Evolutionary conservation across 2,888 invertebrate genomes (phyloP), one percentile per base, ranked within the genome.

Genomic region (Drosophila picticornis): DNA sequence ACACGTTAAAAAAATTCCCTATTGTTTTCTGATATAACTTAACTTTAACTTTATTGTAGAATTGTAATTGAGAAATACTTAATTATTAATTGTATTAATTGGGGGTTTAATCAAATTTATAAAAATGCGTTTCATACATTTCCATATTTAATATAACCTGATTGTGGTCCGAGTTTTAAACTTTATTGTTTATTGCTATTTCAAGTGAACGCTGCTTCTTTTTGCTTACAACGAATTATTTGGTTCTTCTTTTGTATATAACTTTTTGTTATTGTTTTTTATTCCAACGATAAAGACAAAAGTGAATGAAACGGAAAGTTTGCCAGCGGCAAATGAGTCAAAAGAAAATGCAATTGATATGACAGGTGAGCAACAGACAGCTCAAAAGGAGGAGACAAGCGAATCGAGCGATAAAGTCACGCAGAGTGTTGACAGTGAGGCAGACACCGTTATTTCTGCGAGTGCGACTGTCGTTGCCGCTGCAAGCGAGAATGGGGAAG

Each of bases 271-370:
- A 50, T 40, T 74, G 53, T 68, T 51, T 63, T 61, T 73, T 57
- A 40, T 75, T 53, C 36, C 5, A 46, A 55, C 19, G 25, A 52
- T 56, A 32, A 74, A 74, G 72, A 70, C 64, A 25, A 75, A 67
- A 48, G 27, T 51, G 16, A 69, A 50, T 63, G 66, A 63, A 60
- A 50, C 56, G 29, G 75, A 70, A 46, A 53, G 13, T 46, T n/a
- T 56, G 22, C 32, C 48, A 48, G 19, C 48, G 53, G 73, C 46
- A 34, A 64, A 52, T 50, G 52, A 36, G 40, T 46, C 29, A 11
- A 59, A 63, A 31, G 72, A 64, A 53, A 78, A 52, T 48, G 51
- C 34, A 19, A 25, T 58, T 36, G 7, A 60, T n/a, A 48, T 27
- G 34, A 60, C 67, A 34, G 52, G 29, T 27, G 40, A 48, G 27